Evolutionary conservation across 2,888 invertebrate species (phyloP).

Genomic region (Sminthurinus aureus): DNA sequence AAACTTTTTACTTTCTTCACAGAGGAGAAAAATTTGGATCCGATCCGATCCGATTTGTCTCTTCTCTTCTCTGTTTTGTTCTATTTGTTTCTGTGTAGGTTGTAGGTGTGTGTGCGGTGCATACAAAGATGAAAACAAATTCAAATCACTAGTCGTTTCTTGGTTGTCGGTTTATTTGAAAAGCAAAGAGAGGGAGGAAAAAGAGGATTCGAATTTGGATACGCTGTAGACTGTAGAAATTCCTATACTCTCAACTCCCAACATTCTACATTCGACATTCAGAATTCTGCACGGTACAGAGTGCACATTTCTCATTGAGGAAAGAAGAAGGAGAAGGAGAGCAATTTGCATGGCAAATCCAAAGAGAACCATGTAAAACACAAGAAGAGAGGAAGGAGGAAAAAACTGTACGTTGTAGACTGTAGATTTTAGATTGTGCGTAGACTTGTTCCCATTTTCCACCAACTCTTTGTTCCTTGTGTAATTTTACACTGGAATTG

Average conservation of each 20-base stretch:
- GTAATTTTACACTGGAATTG: no score
- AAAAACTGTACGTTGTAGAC: not conserved
- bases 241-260: not conserved
- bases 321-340: not conserved
- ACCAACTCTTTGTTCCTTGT: no score
- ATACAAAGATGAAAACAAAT: conserved; percentile 15
- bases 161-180: conserved; percentile 14
- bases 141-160: no score
- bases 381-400: not conserved
- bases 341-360: conserved; percentile 23
- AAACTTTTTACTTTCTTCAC: no score
- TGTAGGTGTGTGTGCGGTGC: not conserved
- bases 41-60: no score
- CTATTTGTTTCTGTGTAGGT: no score
- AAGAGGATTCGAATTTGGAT: not conserved
- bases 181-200: not conserved
- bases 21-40: no score
- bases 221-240: not conserved
- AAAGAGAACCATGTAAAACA: not conserved
- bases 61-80: no score
- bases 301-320: not conserved
- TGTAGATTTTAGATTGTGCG: not conserved
- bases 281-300: no score
- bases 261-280: not conserved
- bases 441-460: not conserved